Evolutionary conservation across 2,888 invertebrate genomes (phyloP), one percentile per base, ranked within the genome.

Genomic region (Caenorhabditis sp.): DNA sequence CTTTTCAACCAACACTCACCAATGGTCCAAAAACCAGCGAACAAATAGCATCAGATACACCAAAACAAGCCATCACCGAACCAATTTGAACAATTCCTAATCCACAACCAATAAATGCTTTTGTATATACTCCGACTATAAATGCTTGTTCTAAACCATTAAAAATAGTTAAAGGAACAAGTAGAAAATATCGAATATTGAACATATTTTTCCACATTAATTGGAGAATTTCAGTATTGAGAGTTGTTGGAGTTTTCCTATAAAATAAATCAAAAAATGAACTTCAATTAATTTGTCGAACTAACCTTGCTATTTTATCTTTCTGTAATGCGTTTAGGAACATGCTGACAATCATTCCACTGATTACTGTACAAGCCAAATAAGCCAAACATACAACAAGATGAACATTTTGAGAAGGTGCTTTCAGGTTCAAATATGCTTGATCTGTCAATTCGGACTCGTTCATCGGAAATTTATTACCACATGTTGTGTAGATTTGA

Each of bases 61-160:
- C 97, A 89, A 95, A 96, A 88, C 95, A 95, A 86, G 97, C 95
- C 94, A 97, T 95, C 59, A 96, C 95, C 90, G 95, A 95, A 62
- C 97, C 97, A 61, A 97, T 95, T 85, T 93, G 93, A 82, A 94
- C 92, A 61, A 97, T 93, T 31, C 97, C 90, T 4, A 89, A 81
- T 0, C 85, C 87, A 69, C 87, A 87, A 20, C 78, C 86, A 20
- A 87, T 85, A 63, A 82, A 87, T 0, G 86, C 84, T 83, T 89
- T 89, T 0, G 90, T 90, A 80, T 88, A 91, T 59, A 90, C 89
- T 1, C 95, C 95, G 21, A 94, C 93, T 82, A 95, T 93, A 89
- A 95, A 97, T 0, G 95, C 97, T 88, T 97, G 97, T 88, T 97
- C 96, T 92, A 97, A 93, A 67, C 97, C 97, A 84, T 95, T 95